phyloP scores from a whole-genome alignment of 2,797 vertebrate genomes.

The Erethizon dorsatum region DNA sequence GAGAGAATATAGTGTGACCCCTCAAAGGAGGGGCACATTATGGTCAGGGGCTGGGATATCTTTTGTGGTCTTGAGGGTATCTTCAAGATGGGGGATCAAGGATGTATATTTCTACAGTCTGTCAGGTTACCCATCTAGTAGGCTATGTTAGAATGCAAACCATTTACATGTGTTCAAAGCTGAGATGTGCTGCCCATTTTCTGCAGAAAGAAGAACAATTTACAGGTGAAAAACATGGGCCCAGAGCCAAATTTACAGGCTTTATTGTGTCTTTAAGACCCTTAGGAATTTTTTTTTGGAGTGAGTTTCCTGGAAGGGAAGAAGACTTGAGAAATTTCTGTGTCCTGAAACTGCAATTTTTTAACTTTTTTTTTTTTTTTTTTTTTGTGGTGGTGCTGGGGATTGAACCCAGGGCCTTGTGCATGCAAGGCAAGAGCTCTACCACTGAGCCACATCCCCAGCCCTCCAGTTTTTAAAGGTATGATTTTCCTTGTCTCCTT shows the following conservation, averaged over 20 bases:
- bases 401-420: too few relatives aligned
- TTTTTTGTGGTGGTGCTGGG: too few relatives aligned
- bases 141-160: background rate
- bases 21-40: background rate
- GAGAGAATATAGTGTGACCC: background rate
- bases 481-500: background rate
- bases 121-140: background rate
- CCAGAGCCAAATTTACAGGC: background rate
- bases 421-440: too few relatives aligned
- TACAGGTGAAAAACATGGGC: background rate
- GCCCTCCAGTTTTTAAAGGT: too few relatives aligned
- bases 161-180: background rate
- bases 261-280: background rate
- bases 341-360: background rate
- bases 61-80: background rate
- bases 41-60: background rate
- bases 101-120: background rate
- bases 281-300: background rate
- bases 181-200: background rate
- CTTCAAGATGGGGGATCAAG: background rate
- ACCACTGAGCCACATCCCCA: too few relatives aligned
- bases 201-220: background rate
- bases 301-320: background rate
- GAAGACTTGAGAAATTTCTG: background rate
- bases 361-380: too few relatives aligned